These are phyloP conservation scores for Drosophila infuscata DNA, from an alignment of 2,888 invertebrate genomes.

Conservation along the genomic window DNA sequence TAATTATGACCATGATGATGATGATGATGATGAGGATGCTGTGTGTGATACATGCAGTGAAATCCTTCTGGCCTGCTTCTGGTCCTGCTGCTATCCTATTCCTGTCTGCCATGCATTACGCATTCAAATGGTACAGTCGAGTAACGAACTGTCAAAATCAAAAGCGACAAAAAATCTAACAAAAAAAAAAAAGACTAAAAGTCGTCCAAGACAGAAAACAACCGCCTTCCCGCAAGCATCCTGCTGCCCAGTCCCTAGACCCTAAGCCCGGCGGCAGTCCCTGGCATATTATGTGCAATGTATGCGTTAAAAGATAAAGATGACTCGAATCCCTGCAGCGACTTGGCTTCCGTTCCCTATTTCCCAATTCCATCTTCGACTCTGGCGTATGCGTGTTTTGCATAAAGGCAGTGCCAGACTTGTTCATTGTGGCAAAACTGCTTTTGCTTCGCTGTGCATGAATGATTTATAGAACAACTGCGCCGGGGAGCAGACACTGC, in stretches of 20 bases:
- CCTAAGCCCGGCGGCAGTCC: slow-evolving; percentile 3
- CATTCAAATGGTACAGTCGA: slow-evolving; percentile 79
- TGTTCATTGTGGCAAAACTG: slow-evolving; percentile 61
- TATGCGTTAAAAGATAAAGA: slow-evolving; percentile 63
- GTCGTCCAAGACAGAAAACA: slow-evolving; percentile 28
- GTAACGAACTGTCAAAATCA: slow-evolving; percentile 82
- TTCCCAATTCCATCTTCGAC: not conserved
- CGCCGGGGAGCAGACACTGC: slow-evolving; percentile 17
- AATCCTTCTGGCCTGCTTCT: slow-evolving; percentile 22
- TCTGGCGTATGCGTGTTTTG: slow-evolving; percentile 54
- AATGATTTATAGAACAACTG: slow-evolving; percentile 73
- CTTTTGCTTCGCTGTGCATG: slow-evolving; percentile 71
- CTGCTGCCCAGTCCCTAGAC: slow-evolving; percentile 11
- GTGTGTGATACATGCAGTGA: slow-evolving; percentile 28
- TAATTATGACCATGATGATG: slow-evolving; percentile 8
- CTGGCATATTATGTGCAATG: slow-evolving; percentile 66
- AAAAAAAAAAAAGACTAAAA: slow-evolving; percentile 47
- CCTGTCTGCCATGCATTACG: slow-evolving; percentile 60
- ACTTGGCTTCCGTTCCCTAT: slow-evolving; percentile 33
- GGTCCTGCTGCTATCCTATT: slow-evolving; percentile 11
- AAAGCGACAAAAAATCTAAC: slow-evolving; percentile 50
- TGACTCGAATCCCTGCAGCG: slow-evolving; percentile 48
- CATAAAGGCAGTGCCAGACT: slow-evolving; percentile 52
- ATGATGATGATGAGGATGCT: slow-evolving; percentile 18
- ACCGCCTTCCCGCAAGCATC: not conserved